phyloP scores from a whole-genome alignment of 1,140 invertebrate species.

The Microplitis demolitor region DNA sequence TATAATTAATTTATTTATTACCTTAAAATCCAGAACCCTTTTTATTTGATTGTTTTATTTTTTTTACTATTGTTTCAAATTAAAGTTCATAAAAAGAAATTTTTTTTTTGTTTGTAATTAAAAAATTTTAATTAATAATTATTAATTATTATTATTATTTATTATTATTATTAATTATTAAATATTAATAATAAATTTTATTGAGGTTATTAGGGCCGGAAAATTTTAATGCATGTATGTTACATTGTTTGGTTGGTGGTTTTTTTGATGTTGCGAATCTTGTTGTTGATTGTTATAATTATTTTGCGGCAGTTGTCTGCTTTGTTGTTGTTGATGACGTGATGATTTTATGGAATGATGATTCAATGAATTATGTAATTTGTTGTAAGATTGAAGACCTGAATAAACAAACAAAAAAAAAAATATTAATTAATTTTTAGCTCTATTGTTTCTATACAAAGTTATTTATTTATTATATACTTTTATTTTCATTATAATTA shows the following conservation, averaged over 20 bases:
- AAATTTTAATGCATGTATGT: constrained; percentile 15
- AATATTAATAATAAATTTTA: neutral
- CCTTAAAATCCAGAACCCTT: no score
- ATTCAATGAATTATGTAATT: constrained; percentile 54
- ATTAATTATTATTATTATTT: neutral
- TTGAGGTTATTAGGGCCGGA: neutral
- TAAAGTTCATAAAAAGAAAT: no score
- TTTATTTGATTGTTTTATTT: no score
- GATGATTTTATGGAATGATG: constrained; percentile 59
- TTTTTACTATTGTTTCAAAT: no score
- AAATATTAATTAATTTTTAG: no score
- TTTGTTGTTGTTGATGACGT: constrained; percentile 50
- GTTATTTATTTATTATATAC: no score
- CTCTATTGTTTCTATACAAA: no score
- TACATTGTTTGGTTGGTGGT: constrained; percentile 43
- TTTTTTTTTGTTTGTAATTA: neutral
- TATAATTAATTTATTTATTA: no score
- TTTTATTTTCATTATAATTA: no score
- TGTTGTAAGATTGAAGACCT: constrained; percentile 38
- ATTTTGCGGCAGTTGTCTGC: constrained; percentile 48
- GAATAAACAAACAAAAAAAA: neutral
- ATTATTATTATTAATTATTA: neutral
- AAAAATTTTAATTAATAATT: neutral
- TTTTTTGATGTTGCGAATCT: constrained; percentile 39
- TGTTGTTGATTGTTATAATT: constrained; percentile 38